Evolutionary conservation across 2,888 invertebrate genomes (phyloP).

Genomic region (Xylota segnis): DNA sequence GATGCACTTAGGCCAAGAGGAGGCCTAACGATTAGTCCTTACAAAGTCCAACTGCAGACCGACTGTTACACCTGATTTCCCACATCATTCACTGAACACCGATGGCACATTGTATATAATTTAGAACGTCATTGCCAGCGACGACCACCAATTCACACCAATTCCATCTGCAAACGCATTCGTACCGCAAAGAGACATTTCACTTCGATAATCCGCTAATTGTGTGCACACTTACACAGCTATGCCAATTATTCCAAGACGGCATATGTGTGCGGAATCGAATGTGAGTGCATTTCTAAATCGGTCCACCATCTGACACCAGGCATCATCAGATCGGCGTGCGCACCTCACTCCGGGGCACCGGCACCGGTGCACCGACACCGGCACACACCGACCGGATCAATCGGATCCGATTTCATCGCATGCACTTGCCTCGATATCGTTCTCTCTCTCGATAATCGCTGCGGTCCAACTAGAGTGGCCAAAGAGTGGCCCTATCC

Average conservation of each 20-base stretch:
- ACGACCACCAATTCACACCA: slow-evolving; percentile 9
- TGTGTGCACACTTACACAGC: slow-evolving; percentile 54
- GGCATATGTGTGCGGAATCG: background rate
- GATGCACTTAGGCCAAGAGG: no score
- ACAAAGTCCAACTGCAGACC: no score
- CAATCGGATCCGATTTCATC: slow-evolving; percentile 44
- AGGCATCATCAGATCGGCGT: background rate
- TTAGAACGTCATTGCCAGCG: background rate
- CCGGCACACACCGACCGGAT: slow-evolving; percentile 39
- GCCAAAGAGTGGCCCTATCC: slow-evolving; percentile 10
- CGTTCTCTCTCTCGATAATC: slow-evolving; percentile 19
- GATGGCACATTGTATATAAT: background rate
- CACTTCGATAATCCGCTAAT: slow-evolving; percentile 55
- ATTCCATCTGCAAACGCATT: slow-evolving; percentile 19
- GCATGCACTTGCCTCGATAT: slow-evolving; percentile 41
- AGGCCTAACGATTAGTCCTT: no score
- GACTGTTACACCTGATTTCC: background rate
- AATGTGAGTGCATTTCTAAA: slow-evolving; percentile 8
- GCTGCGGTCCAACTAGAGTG: background rate
- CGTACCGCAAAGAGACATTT: slow-evolving; percentile 51
- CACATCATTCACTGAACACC: background rate
- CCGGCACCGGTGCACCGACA: background rate
- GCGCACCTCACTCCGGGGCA: background rate
- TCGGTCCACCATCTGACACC: slow-evolving; percentile 28
- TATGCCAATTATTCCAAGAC: slow-evolving; percentile 50